Evolutionary conservation across 2,797 vertebrate genomes (phyloP).

Genomic region (Echiichthys vipera): DNA sequence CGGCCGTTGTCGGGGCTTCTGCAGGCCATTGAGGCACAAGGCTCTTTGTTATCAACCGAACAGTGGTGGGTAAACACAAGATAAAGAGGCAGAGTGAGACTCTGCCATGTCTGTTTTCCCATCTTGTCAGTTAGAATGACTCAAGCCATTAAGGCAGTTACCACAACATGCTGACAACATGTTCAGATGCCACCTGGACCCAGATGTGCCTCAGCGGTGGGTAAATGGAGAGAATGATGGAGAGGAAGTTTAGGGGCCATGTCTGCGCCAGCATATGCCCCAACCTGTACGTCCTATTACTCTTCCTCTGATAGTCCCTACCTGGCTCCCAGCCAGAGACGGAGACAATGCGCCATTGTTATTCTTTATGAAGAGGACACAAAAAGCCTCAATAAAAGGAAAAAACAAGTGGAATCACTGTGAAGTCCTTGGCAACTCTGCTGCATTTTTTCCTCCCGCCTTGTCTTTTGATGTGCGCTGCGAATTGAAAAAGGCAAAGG

Average conservation of each 20-base stretch:
- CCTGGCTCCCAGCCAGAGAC: conserved; percentile 40
- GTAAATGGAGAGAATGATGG: conserved; percentile 73
- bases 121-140: conserved; percentile 79
- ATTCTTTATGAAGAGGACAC: conserved; percentile 67
- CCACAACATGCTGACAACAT: conserved; percentile 77
- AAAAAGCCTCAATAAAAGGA: conserved; percentile 59
- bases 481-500: conserved; percentile 64
- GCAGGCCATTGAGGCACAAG: conserved; percentile 28
- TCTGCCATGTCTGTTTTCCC: conserved; percentile 80
- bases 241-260: conserved; percentile 70
- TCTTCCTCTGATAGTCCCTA: conserved; percentile 63
- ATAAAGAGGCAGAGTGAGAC: conserved; percentile 77
- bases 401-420: conserved; percentile 41
- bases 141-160: conserved; percentile 77
- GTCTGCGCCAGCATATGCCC: conserved; percentile 72
- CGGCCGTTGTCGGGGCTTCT: conserved; percentile 17
- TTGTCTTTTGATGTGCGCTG: conserved; percentile 57
- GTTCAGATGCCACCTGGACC: conserved; percentile 76
- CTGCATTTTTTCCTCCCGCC: conserved; percentile 27
- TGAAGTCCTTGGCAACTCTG: conserved; percentile 68
- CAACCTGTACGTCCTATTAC: conserved; percentile 70
- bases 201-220: conserved; percentile 77
- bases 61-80: conserved; percentile 77
- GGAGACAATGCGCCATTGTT: conserved; percentile 74
- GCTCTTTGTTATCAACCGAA: conserved; percentile 70